These are phyloP conservation scores for Aeoliscus strigatus DNA, from an alignment of 2,797 vertebrate species.

Conservation along the genomic window DNA sequence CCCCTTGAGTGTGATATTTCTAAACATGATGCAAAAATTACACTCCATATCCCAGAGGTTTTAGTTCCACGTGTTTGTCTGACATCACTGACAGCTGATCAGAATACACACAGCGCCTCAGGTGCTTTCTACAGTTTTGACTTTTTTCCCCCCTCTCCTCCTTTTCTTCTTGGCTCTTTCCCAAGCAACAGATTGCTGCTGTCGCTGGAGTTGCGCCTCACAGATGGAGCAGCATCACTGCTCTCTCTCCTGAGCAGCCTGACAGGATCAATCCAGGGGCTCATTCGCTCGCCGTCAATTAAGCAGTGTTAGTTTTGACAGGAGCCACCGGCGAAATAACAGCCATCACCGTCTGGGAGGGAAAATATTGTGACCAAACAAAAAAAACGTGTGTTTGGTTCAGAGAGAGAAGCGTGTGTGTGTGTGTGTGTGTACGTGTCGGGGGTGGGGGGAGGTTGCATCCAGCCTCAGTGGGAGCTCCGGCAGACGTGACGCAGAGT, in stretches of 20 bases:
- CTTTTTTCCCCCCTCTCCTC: slow-evolving; percentile 20
- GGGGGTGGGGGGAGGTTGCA: too few species aligned
- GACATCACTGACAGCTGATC: slow-evolving; percentile 69
- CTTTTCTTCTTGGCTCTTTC: slow-evolving; percentile 61
- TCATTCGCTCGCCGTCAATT: slow-evolving; percentile 77
- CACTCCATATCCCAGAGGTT: slow-evolving; percentile 34
- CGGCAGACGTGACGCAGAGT: slow-evolving; percentile 29
- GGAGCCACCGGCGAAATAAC: slow-evolving; percentile 75
- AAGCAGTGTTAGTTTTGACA: slow-evolving; percentile 79
- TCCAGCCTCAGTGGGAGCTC: slow-evolving; percentile 44
- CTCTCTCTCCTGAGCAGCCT: slow-evolving; percentile 70
- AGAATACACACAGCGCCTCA: slow-evolving; percentile 60
- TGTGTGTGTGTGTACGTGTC: too few species aligned
- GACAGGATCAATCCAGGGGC: slow-evolving; percentile 73
- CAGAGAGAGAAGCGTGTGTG: too few species aligned
- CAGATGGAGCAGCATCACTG: slow-evolving; percentile 74
- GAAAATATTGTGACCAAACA: slow-evolving; percentile 69
- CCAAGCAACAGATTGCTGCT: slow-evolving; percentile 75
- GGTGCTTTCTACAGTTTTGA: slow-evolving; percentile 68
- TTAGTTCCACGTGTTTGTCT: slow-evolving; percentile 40
- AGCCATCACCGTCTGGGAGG: slow-evolving; percentile 67
- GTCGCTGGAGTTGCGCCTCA: slow-evolving; percentile 68
- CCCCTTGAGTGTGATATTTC: slow-evolving; percentile 61
- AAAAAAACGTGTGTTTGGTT: too few species aligned
- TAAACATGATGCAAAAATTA: slow-evolving; percentile 68